Conservation (phyloP, 2,888 invertebrate genomes). For the Ormyrus nitidulus region DNA sequence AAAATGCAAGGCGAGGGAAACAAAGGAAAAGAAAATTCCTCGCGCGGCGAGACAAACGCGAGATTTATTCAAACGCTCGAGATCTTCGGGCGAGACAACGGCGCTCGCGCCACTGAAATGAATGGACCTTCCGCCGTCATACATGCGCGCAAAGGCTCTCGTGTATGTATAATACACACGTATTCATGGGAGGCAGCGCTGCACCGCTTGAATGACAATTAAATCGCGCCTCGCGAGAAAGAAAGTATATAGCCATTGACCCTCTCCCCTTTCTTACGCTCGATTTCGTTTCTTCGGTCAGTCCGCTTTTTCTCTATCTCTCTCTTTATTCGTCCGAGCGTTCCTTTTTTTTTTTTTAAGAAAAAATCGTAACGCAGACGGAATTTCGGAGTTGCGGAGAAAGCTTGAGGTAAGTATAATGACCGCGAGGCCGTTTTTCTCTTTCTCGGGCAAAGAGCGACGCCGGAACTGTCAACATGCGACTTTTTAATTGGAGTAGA, state of each 20-base stretch:
- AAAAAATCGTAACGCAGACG: no score
- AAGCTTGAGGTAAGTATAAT: slow-evolving; percentile 31
- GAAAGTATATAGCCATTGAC: not conserved
- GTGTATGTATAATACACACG: not conserved
- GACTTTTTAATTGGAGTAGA: slow-evolving; percentile 30
- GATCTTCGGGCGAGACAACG: slow-evolving; percentile 6
- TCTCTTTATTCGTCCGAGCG: not conserved
- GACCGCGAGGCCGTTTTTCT: not conserved
- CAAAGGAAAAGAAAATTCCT: slow-evolving; percentile 9
- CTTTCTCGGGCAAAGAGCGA: not conserved
- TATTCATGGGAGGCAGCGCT: not conserved
- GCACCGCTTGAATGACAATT: slow-evolving; percentile 37
- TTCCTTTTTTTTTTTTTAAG: no score
- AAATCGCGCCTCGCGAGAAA: not conserved
- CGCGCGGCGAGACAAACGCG: not conserved
- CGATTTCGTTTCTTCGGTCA: slow-evolving; percentile 35
- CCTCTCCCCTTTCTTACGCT: slow-evolving; percentile 9
- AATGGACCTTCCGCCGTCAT: not conserved
- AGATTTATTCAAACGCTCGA: slow-evolving; percentile 3
- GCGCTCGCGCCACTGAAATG: slow-evolving; percentile 3
- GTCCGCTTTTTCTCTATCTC: not conserved
- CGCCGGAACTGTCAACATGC: not conserved
- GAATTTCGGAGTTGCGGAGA: slow-evolving; percentile 12
- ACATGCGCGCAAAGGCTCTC: not conserved
- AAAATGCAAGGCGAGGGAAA: not conserved